Evolutionary conservation across 2,888 invertebrate species (phyloP).

Genomic region (Synergus itoensis): DNA sequence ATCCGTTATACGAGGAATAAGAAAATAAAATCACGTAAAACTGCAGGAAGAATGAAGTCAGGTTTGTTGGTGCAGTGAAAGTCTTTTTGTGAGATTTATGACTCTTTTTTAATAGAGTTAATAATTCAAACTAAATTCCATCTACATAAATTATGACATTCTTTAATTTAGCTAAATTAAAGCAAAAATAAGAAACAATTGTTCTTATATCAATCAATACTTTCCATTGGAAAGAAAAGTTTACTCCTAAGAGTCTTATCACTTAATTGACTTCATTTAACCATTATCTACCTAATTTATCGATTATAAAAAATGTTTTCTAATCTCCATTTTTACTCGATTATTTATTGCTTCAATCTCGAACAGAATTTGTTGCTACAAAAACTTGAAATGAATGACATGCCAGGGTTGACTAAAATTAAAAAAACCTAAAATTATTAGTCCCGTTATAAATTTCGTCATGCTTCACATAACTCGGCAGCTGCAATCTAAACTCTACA

Average conservation of each 20-base stretch:
- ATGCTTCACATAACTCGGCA: background rate
- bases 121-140: background rate
- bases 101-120: background rate
- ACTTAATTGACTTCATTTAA: background rate
- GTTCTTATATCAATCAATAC: background rate
- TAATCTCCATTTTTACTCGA: background rate
- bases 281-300: background rate
- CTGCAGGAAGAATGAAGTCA: background rate
- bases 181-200: background rate
- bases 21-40: background rate
- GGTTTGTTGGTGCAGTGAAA: background rate
- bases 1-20: background rate
- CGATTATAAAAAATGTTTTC: background rate
- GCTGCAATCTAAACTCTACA: conserved; percentile 15
- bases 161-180: background rate
- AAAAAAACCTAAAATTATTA: background rate
- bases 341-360: background rate
- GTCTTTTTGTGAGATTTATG: background rate
- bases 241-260: background rate
- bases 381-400: background rate
- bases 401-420: background rate
- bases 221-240: background rate
- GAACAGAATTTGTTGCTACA: background rate
- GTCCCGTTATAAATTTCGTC: conserved; percentile 10
- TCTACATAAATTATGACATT: background rate